Conservation (phyloP, 2,888 invertebrate genomes). For the Ryuthela nishihirai region DNA sequence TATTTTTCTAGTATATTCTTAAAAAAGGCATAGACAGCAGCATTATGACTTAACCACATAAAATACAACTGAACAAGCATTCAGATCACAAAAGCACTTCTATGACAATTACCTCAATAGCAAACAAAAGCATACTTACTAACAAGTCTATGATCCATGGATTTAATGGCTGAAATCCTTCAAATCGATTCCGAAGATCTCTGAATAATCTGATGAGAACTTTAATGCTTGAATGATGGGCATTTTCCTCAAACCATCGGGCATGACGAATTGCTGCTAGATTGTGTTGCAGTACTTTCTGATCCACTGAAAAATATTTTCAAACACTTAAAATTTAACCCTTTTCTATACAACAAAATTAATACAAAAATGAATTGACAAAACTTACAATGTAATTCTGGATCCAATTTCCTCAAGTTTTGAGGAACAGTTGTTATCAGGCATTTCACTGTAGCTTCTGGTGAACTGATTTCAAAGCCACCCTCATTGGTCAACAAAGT, state of each 20-base stretch:
- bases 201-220: constrained; percentile 88
- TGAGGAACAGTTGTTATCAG: constrained; percentile 91
- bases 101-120: too few species aligned
- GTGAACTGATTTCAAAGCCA: constrained; percentile 84
- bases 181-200: constrained; percentile 83
- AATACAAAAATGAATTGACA: constrained; percentile 2
- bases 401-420: constrained; percentile 87
- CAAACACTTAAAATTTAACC: not conserved
- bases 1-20: too few species aligned
- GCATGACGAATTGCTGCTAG: constrained; percentile 91
- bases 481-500: constrained; percentile 47
- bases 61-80: too few species aligned
- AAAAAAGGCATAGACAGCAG: too few species aligned
- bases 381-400: constrained; percentile 65
- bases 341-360: constrained; percentile 10
- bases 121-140: too few species aligned
- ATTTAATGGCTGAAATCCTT: constrained; percentile 82
- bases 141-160: constrained; percentile 96
- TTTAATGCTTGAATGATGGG: constrained; percentile 91
- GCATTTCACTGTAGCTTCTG: constrained; percentile 80
- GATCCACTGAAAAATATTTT: constrained; percentile 55
- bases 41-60: too few species aligned
- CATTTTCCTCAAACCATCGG: constrained; percentile 97
- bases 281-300: constrained; percentile 76
- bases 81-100: too few species aligned